Evolutionary conservation across 2,113 vertebrate species (phyloP), one percentile per base, ranked within the genome.

Genomic region (Salvator merianae): DNA sequence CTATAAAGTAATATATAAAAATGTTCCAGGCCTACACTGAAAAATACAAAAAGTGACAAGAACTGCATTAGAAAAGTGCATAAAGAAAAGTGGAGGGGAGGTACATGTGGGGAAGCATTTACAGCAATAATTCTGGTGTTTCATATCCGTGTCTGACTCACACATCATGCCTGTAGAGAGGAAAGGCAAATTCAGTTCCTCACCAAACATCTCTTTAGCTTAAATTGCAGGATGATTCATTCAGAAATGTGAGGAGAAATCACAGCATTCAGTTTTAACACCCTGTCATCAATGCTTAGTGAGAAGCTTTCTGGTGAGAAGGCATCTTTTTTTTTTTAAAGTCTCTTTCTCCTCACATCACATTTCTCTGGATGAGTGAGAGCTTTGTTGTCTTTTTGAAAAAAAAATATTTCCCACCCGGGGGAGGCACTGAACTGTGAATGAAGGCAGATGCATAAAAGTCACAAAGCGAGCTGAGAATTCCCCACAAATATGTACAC

Each of bases 221-320:
- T 81, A 36, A 2, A 0, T 0, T 5, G 83, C 16, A 69, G n/a
- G 77, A 5, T 22, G 0, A 26, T n/a, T 50, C 80, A 4, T 78
- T 84, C 88, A 80, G 78, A 87, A 82, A 26, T 32, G 82, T 43
- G 76, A 72, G 77, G 43, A 40, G 65, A 65, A 32, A 79, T 16
- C 30, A 76, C 65, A 84, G n/a, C 66, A 70, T 63, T 65, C 26
- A 81, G 59, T 77, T 79, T 85, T 50, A 82, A 81, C 47, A 70
- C 20, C 20, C 83, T 85, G 75, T 87, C 76, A 83, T 74, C 13
- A 32, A 30, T 22, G 3, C 22, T 55, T 65, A 65, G n/a, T 10
- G 6, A 89, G 26, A 0, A 0, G 18, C 73, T 78, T n/a, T 82
- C 79, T 62, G 1, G 0, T 9, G 55, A 63, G 62, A 87, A 71